A percentile compares a stretch with the other conserved stretches of the same genome.
phyloP scores from a whole-genome alignment of 2,888 invertebrate genomes.

The Xanthia togata region DNA sequence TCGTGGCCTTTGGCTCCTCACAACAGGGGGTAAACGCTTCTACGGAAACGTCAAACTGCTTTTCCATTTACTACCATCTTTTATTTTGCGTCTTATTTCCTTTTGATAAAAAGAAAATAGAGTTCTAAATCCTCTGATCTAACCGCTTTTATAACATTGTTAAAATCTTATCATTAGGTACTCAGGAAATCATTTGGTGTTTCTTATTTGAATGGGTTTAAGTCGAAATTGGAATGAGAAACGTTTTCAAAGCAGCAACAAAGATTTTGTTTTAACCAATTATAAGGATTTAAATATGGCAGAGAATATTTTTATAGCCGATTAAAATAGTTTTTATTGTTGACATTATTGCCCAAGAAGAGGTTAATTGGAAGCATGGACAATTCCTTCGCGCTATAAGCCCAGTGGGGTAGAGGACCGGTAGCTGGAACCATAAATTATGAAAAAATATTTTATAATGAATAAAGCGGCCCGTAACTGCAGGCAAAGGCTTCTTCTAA shows the following conservation, averaged over 20 bases:
- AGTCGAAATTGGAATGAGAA: conserved; percentile 49
- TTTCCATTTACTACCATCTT: conserved; percentile 43
- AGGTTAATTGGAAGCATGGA: conserved; percentile 64
- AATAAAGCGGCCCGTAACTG: not conserved
- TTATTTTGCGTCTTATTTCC: not conserved
- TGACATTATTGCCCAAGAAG: conserved; percentile 52
- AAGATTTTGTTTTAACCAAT: conserved; percentile 49
- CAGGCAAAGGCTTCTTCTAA: not conserved
- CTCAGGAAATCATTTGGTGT: not conserved
- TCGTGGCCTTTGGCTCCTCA: conserved; percentile 68
- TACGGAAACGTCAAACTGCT: conserved; percentile 65
- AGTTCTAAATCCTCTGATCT: conserved; percentile 33
- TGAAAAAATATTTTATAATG: not conserved
- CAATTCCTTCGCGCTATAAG: conserved; percentile 63
- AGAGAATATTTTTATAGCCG: conserved; percentile 71
- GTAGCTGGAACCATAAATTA: conserved; percentile 57
- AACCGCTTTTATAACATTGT: conserved; percentile 30
- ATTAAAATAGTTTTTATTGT: conserved; percentile 70
- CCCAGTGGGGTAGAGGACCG: conserved; percentile 61
- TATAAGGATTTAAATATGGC: conserved; percentile 67
- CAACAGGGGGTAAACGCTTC: conserved; percentile 71
- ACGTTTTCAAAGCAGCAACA: conserved; percentile 24
- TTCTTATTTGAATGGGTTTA: conserved; percentile 26
- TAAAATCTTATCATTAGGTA: not conserved
- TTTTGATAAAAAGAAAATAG: not conserved